phyloP scores from a whole-genome alignment of 2,797 vertebrate species.

The Ctenopoma kingsleyae region DNA sequence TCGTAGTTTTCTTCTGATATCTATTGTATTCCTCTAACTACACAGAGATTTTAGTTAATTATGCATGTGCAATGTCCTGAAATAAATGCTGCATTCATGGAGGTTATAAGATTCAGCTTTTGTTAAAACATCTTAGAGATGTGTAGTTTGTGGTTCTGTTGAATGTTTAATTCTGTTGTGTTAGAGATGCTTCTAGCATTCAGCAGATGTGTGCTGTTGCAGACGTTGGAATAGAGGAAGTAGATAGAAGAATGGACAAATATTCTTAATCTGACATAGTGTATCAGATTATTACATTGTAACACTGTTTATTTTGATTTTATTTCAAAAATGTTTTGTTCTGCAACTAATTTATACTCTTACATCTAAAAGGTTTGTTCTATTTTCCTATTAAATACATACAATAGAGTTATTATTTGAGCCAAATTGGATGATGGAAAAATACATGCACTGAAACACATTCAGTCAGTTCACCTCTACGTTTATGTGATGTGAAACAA shows the following conservation, averaged over 20 bases:
- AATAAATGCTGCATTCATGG: too few species aligned
- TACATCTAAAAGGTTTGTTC: slow-evolving; percentile 1
- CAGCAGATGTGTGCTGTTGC: neutral
- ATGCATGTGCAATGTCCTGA: too few species aligned
- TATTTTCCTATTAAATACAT: neutral
- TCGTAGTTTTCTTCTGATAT: neutral
- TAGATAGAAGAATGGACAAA: neutral
- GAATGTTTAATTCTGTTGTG: neutral
- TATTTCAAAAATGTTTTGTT: too few species aligned
- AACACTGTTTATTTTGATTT: too few species aligned
- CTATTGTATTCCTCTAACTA: neutral
- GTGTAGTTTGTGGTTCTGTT: neutral
- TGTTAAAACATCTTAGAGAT: neutral
- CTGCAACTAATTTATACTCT: neutral
- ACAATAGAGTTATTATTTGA: slow-evolving; percentile 21
- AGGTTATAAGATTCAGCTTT: too few species aligned
- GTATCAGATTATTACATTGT: too few species aligned
- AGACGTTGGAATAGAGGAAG: neutral
- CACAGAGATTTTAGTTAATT: too few species aligned
- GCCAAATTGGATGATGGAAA: slow-evolving; percentile 34
- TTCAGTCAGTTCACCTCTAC: slow-evolving; percentile 58
- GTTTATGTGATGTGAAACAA: slow-evolving; percentile 73
- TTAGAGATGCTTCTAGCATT: too few species aligned
- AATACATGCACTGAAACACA: slow-evolving; percentile 37
- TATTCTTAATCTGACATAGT: neutral